phyloP scores from a whole-genome alignment of 2,113 vertebrate species.

The Pedetes capensis region DNA sequence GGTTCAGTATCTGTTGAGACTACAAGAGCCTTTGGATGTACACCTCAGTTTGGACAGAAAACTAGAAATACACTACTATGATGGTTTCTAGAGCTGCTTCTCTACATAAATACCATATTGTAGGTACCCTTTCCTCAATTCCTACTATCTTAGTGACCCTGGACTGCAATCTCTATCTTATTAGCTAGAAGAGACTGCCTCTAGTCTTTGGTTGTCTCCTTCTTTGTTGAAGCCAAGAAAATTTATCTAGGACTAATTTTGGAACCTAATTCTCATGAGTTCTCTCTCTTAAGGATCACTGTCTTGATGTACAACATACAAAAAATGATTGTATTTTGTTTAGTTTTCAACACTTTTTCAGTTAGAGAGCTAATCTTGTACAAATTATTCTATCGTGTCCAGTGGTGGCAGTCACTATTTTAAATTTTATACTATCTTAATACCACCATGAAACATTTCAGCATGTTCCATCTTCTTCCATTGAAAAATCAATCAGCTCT shows the following conservation, averaged over 20 bases:
- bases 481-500: background rate
- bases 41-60: background rate
- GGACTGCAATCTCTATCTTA: background rate
- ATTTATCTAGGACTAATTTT: background rate
- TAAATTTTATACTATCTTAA: background rate
- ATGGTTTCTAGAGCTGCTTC: background rate
- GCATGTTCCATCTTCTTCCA: background rate
- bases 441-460: background rate
- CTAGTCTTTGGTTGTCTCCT: background rate
- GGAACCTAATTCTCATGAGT: background rate
- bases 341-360: background rate
- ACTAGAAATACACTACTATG: too few species aligned
- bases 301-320: background rate
- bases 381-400: background rate
- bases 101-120: background rate
- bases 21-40: background rate
- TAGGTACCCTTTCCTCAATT: too few species aligned
- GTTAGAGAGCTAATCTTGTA: background rate
- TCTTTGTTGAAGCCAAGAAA: background rate
- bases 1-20: too few species aligned
- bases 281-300: background rate
- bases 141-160: background rate
- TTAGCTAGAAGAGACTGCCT: rapidly evolving
- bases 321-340: background rate
- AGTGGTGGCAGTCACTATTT: background rate